Evolutionary conservation across 2,797 vertebrate species (phyloP), one percentile per base, ranked within the genome.

Genomic region (Trachops cirrhosus): DNA sequence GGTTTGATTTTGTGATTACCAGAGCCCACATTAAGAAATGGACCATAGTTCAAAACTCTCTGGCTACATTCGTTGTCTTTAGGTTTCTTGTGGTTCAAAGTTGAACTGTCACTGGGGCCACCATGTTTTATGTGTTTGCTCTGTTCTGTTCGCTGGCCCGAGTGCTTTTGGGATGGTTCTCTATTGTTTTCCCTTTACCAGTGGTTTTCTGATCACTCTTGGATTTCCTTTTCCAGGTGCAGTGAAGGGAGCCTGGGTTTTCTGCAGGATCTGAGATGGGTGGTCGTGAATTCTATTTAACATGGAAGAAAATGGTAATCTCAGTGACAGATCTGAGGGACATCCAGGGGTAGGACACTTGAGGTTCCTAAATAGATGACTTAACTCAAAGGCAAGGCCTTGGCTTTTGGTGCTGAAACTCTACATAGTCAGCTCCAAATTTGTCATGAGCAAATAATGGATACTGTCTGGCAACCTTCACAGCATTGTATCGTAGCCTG

Each of bases 1-100:
- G 64, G 64, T 89, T 94, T 57, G 18, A 94, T 70, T 92, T 75
- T 80, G 57, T 85, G 73, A 77, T 91, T 67, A 39, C 21, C 73
- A 93, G 71, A 85, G 39, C 39, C 29, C 73, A 86, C 39, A 52
- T n/a, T 19, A 86, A 79, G 22, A 74, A 62, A 12, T 86, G 19
- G 64, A 79, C 6, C 52, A 41, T 52, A 15, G 15, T 77, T 83
- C 0, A 68, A 78, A 68, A 71, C 44, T 68, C 21, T 71, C 15
- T 89, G 57, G 22, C 9, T 89, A 48, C 10, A 1, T 86, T 52
- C 39, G 0, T 68, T 82, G 62, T 71, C 21, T 34, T 52, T 80
- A 78, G 12, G 48, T 50, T 52, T 94, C 73, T 59, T 83, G 32
- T 59, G 79, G 29, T 37, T 90, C 68, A 44, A 10, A 29, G 2